These are phyloP conservation scores for Tiliacea citrago DNA, from an alignment of 2,888 invertebrate species.

Conservation along the genomic window DNA sequence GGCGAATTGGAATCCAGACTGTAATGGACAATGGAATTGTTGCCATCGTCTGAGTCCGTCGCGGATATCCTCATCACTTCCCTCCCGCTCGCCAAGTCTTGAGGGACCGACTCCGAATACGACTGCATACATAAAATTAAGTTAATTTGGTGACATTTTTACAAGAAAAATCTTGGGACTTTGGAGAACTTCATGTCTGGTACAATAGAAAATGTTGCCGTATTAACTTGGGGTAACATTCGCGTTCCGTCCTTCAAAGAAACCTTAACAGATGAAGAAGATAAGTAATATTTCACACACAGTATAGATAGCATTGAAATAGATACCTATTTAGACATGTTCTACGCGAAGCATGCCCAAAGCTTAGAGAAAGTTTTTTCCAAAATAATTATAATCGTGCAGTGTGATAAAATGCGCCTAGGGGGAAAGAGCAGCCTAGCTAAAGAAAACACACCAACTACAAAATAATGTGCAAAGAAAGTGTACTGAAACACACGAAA, in stretches of 20 bases:
- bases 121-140: constrained; percentile 78
- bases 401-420: constrained; percentile 89
- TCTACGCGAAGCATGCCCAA: constrained; percentile 90
- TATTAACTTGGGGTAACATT: constrained; percentile 15
- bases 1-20: constrained; percentile 88
- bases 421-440: constrained; percentile 90
- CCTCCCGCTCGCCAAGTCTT: constrained; percentile 93
- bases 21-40: constrained; percentile 96
- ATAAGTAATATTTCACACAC: constrained; percentile 58
- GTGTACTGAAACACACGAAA: constrained; percentile 85
- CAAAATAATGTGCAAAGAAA: constrained; percentile 90
- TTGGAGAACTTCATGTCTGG: not conserved
- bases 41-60: constrained; percentile 97
- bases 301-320: constrained; percentile 61
- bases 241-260: constrained; percentile 43
- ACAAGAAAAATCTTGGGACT: constrained; percentile 5
- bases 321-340: constrained; percentile 75
- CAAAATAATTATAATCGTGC: constrained; percentile 90
- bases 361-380: constrained; percentile 88
- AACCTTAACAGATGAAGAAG: constrained; percentile 59
- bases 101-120: constrained; percentile 94
- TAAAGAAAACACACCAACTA: constrained; percentile 89
- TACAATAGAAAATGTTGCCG: not conserved
- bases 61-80: constrained; percentile 98
- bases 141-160: constrained; percentile 53